Percentiles rank a stretch among this genome's conserved stretches.
phyloP scores from a whole-genome alignment of 2,888 invertebrate species.

The Microdon myrmicae region DNA sequence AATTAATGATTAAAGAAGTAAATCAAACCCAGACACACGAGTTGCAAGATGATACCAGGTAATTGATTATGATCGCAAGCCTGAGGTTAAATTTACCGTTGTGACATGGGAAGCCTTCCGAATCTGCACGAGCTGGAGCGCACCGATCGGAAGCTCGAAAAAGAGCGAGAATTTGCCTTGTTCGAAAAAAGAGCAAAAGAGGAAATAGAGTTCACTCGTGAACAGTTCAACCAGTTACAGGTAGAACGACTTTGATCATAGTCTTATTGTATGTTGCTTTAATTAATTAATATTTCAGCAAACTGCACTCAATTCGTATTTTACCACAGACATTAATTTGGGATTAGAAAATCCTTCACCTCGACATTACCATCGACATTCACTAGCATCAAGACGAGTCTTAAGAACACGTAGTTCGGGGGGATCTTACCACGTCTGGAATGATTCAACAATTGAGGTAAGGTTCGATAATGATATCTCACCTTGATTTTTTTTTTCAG shows the following conservation, averaged over 20 bases:
- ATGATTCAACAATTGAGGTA: slow-evolving; percentile 66
- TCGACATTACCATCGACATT: slow-evolving; percentile 60
- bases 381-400: slow-evolving; percentile 64
- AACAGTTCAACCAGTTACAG: no score
- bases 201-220: slow-evolving; percentile 58
- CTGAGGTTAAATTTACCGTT: no score
- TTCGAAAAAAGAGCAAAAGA: slow-evolving; percentile 61
- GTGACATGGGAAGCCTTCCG: slow-evolving; percentile 77
- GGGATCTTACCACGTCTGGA: slow-evolving; percentile 64
- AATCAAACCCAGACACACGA: no score
- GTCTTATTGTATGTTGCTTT: background rate
- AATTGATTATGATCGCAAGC: no score
- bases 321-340: slow-evolving; percentile 53
- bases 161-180: slow-evolving; percentile 59
- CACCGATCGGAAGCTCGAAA: slow-evolving; percentile 63
- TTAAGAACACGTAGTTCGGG: slow-evolving; percentile 65
- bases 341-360: slow-evolving; percentile 21
- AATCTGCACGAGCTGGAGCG: slow-evolving; percentile 73
- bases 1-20: no score
- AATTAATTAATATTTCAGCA: slow-evolving; percentile 53
- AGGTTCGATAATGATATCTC: slow-evolving; percentile 22
- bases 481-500: background rate
- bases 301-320: slow-evolving; percentile 60
- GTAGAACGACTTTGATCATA: no score
- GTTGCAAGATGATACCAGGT: no score